These are phyloP conservation scores for Podabrus alpinus DNA, from an alignment of 2,888 invertebrate species.

Conservation along the genomic window DNA sequence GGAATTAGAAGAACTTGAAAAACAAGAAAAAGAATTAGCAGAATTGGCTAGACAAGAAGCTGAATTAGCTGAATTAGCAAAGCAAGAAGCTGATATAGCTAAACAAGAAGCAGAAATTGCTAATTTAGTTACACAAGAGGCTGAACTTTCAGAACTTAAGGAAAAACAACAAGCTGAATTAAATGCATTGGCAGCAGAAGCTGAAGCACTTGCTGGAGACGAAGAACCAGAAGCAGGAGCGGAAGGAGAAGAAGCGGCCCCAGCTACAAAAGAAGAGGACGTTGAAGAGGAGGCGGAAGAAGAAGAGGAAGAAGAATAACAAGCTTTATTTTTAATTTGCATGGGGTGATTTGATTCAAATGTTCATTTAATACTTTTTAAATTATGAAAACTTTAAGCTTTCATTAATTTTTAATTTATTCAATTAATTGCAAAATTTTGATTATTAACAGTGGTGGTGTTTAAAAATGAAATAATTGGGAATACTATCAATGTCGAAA, in stretches of 20 bases:
- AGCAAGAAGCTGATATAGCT: slow-evolving; percentile 42
- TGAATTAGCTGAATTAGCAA: slow-evolving; percentile 62
- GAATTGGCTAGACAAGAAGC: slow-evolving; percentile 59
- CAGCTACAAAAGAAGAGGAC: slow-evolving; percentile 54
- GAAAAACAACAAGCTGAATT: slow-evolving; percentile 36
- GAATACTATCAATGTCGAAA: background rate
- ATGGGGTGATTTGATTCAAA: background rate
- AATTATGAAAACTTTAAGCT: background rate
- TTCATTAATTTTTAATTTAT: background rate
- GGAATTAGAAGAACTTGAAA: slow-evolving; percentile 62
- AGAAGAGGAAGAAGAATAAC: slow-evolving; percentile 58
- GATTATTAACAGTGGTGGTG: background rate
- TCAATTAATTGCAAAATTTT: background rate
- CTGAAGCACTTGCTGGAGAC: slow-evolving; percentile 35
- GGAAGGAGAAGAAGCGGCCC: slow-evolving; percentile 37
- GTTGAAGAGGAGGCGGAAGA: slow-evolving; percentile 58
- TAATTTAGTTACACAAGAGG: slow-evolving; percentile 41
- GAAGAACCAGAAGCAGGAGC: slow-evolving; percentile 12
- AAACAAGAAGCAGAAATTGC: slow-evolving; percentile 45
- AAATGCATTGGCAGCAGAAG: slow-evolving; percentile 45
- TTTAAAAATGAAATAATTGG: background rate
- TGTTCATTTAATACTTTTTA: background rate
- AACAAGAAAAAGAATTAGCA: slow-evolving; percentile 62
- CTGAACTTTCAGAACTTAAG: slow-evolving; percentile 30
- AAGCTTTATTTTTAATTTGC: background rate